Conservation (phyloP, 2,888 invertebrate species). For the Belgica antarctica region DNA sequence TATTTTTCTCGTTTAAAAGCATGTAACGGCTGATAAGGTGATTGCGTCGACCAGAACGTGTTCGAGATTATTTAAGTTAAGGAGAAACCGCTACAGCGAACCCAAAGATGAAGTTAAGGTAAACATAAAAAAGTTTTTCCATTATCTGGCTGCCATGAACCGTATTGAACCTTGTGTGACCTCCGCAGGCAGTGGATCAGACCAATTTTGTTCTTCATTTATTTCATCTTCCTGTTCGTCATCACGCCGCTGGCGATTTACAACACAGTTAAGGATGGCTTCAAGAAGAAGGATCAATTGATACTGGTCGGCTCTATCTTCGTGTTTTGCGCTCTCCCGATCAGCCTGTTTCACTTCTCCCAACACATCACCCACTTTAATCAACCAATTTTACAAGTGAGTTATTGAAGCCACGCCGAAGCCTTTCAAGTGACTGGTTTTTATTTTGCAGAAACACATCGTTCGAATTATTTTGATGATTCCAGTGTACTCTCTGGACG, state of each 20-base stretch:
- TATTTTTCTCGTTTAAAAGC: too few species aligned
- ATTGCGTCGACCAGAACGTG: too few species aligned
- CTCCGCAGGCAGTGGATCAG: conserved; percentile 68
- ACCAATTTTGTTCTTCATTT: conserved; percentile 66
- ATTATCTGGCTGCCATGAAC: too few species aligned
- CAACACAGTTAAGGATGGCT: conserved; percentile 61
- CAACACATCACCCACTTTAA: conserved; percentile 75
- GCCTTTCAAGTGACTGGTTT: not conserved
- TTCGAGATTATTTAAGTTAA: not conserved
- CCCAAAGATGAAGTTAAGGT: not conserved
- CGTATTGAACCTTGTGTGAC: too few species aligned
- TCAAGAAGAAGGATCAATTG: conserved; percentile 75
- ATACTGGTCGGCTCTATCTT: conserved; percentile 86
- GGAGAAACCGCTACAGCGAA: not conserved
- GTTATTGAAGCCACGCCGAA: not conserved
- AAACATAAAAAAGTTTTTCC: not conserved
- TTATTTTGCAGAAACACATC: conserved; percentile 47
- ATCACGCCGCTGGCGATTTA: conserved; percentile 23
- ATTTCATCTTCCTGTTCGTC: conserved; percentile 27
- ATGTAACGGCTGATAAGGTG: too few species aligned
- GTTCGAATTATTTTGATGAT: conserved; percentile 40
- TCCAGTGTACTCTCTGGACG: conserved; percentile 61
- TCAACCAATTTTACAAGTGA: conserved; percentile 58
- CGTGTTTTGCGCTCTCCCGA: conserved; percentile 83
- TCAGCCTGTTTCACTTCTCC: conserved; percentile 90